Percentiles rank a stretch among this genome's conserved stretches.
Evolutionary conservation across 2,888 invertebrate species (phyloP).

Genomic region (Plusia festucae): DNA sequence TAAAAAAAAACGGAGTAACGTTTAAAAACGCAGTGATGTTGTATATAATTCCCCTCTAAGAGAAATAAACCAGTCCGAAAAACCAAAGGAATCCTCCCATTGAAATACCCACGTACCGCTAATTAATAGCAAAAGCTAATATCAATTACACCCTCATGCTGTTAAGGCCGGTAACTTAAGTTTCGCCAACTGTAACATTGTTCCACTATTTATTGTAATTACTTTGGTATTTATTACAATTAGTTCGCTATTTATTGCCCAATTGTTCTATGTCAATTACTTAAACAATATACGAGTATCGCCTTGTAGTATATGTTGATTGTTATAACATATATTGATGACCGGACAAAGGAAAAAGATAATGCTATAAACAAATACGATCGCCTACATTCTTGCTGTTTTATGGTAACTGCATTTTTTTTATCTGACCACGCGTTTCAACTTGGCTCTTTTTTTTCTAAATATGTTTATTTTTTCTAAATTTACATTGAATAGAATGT

Average conservation of each 20-base stretch:
- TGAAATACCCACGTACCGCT: conserved; percentile 11
- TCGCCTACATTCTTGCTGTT: conserved; percentile 25
- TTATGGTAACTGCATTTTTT: conserved; percentile 13
- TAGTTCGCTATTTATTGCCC: conserved; percentile 41
- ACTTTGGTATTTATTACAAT: conserved; percentile 46
- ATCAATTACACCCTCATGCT: conserved; percentile 2
- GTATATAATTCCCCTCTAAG: background rate
- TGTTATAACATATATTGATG: conserved; percentile 16
- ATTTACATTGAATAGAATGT: conserved; percentile 22
- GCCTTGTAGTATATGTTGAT: conserved; percentile 25
- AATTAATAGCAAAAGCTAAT: conserved; percentile 28
- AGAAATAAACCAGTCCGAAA: background rate
- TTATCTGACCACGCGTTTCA: conserved; percentile 19
- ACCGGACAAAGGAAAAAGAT: conserved; percentile 13
- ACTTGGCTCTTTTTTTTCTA: conserved; percentile 20
- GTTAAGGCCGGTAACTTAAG: conserved; percentile 11
- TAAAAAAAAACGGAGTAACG: background rate
- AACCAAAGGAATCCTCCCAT: conserved; percentile 7
- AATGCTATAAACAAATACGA: conserved; percentile 32
- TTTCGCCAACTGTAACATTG: conserved; percentile 19
- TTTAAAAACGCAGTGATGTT: background rate
- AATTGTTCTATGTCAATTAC: conserved; percentile 36
- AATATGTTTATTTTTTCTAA: background rate
- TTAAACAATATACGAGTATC: conserved; percentile 28
- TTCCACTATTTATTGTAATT: conserved; percentile 8